Evolutionary conservation across 2,113 vertebrate species (phyloP), one percentile per base, ranked within the genome.

Genomic region (Hyla sarda): DNA sequence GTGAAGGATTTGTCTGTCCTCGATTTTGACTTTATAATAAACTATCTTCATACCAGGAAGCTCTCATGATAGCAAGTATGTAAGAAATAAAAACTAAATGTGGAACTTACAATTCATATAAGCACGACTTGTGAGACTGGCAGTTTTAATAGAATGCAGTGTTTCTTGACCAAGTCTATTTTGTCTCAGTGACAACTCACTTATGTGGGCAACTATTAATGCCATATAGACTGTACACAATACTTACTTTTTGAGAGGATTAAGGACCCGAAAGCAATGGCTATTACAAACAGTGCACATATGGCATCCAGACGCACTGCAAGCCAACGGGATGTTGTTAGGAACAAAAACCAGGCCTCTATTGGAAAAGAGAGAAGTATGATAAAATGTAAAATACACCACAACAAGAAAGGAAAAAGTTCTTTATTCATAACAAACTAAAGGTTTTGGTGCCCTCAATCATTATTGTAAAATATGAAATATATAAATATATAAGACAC

Each of bases 261-360:
- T 87, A 99, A 88, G 81, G 96, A 97, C 85, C 97, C 96, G 76
- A 98, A 96, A 75, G 96, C 92, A 87, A 95, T 92, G 25, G 95
- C 91, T 82, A 92, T 93, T 84, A 99, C 96, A 92, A 99, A 98
- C 80, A 98, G 4, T 1, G 96, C 96, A 90, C 98, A 99, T 91
- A 99, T 98, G 87, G 95, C 97, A 88, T 99, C 97, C 87, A 99
- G 95, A 30, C 97, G 96, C 30, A 99, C 93, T 1, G 97, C 98
- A 11, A 99, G 95, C 98, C 98, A 99, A 21, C 98, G 96, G 13
- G 98, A 99, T 0, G 97, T 99, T 0, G 97, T 95, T 93, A 99
- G 87, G 91, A 98, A 99, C 80, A 99, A 91, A 92, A 98, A 99
- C 97, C 97, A 99, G 85, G 98, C 94, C 90, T 96, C 98, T 99